Percentiles rank a stretch among this genome's conserved stretches.
phyloP scores from a whole-genome alignment of 2,113 vertebrate genomes.

The Gopherus flavomarginatus region DNA sequence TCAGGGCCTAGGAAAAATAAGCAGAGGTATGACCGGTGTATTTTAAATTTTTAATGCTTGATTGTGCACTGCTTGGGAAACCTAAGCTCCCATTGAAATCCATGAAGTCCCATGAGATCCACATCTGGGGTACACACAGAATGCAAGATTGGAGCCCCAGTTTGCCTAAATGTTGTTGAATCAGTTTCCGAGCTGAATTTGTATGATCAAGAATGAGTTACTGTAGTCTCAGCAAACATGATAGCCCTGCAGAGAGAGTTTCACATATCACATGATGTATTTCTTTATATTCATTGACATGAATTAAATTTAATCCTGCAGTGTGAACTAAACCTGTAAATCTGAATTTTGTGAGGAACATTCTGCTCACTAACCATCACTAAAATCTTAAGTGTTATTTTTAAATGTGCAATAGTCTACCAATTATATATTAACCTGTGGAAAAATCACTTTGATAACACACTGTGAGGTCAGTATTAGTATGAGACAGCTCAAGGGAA shows the following conservation, averaged over 20 bases:
- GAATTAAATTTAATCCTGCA: constrained; percentile 54
- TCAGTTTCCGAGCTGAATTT: neutral
- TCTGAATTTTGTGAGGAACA: constrained; percentile 47
- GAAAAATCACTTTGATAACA: neutral
- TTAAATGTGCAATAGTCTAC: constrained; percentile 32
- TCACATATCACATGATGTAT: constrained; percentile 9
- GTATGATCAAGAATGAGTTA: constrained; percentile 48
- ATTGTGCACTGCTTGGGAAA: neutral
- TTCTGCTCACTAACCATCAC: constrained; percentile 37
- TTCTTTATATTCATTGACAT: constrained; percentile 53
- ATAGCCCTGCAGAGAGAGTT: constrained; percentile 5
- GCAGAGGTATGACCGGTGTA: neutral
- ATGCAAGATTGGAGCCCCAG: neutral
- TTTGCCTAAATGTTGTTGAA: constrained; percentile 19
- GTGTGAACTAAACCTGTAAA: constrained; percentile 16
- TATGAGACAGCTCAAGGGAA: neutral
- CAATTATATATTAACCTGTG: constrained; percentile 13
- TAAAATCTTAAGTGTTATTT: constrained; percentile 46
- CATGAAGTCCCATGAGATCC: neutral
- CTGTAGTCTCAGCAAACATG: constrained; percentile 26
- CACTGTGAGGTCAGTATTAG: neutral
- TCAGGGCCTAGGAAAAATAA: neutral
- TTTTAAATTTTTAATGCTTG: neutral
- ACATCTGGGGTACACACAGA: neutral
- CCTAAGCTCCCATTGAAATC: constrained; percentile 12